phyloP scores from a whole-genome alignment of 2,113 vertebrate genomes.

The Athene noctua region DNA sequence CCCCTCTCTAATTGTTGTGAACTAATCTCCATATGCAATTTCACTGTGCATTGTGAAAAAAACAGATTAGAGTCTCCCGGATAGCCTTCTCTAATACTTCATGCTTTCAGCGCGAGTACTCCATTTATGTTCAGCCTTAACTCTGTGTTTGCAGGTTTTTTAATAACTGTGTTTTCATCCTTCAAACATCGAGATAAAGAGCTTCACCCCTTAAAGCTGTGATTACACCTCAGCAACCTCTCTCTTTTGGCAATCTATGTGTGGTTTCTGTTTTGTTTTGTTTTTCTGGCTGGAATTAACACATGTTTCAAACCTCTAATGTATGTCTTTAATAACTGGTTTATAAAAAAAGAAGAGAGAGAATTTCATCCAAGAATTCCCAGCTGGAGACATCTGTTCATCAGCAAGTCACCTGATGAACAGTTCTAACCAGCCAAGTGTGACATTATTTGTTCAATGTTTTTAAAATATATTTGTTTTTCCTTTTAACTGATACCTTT shows the following conservation, averaged over 20 bases:
- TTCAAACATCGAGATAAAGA: slow-evolving; percentile 3
- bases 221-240: slow-evolving; percentile 25
- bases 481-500: slow-evolving; percentile 1
- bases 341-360: slow-evolving; percentile 20
- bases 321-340: slow-evolving; percentile 38
- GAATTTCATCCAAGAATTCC: slow-evolving; percentile 49
- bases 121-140: slow-evolving; percentile 8
- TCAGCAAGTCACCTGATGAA: slow-evolving; percentile 67
- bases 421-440: slow-evolving; percentile 68
- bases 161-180: background rate
- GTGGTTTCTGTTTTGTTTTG: slow-evolving; percentile 40
- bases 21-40: background rate
- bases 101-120: background rate
- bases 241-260: slow-evolving; percentile 1
- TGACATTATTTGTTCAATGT: slow-evolving; percentile 72
- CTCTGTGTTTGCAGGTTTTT: background rate
- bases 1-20: background rate
- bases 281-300: slow-evolving; percentile 38
- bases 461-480: slow-evolving; percentile 70
- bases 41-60: background rate
- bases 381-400: slow-evolving; percentile 69
- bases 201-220: slow-evolving; percentile 20
- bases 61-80: background rate
- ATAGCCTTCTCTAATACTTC: background rate
- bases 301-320: slow-evolving; percentile 11